Evolutionary conservation across 1,140 invertebrate genomes (phyloP), one percentile per base, ranked within the genome.

Genomic region (Caenorhabditis remanei): DNA sequence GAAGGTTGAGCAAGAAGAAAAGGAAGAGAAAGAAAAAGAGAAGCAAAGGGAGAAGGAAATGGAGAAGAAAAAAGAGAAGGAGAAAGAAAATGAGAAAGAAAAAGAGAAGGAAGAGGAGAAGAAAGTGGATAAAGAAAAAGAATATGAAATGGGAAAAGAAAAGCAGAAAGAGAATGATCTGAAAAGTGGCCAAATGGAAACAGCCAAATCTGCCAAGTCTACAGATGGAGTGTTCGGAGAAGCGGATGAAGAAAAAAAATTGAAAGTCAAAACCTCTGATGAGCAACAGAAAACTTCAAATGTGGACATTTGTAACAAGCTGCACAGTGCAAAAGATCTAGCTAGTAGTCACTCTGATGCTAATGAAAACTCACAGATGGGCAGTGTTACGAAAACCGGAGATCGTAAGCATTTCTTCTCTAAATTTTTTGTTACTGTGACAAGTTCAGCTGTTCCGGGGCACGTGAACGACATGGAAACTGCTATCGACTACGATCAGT

Each of bases 111-210:
- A 79, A 79, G 53, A 24, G 53, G 53, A 53, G 71, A 19, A 19
- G 6, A 79, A 79, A 24, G 46, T 40, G 2, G 71, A 79, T 1
- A 79, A 50, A 50, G 71, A 79, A 9, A 46, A 79, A 50, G 53
- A 50, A 48, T 46, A 50, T 9, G n/a, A 75, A 16, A 46, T 46
- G 16, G 67, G 53, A 24, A 53, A 79, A 41, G 46, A 41, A 21
- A 40, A 41, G 32, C 8, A 67, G 19, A 67, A 67, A 32, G 63
- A 79, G 21, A 40, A 71, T 32, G 32, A 32, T 32, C 32, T 32
- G 40, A 71, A 71, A 71, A 71, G 65, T 32, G 46, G 53, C 24
- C 46, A 46, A 9, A 79, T 79, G 71, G 53, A 79, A 79, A 79
- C 71, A 13, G 43, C 71, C 4, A 79, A 43, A 7, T n/a, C 65